phyloP scores from a whole-genome alignment of 2,113 vertebrate genomes.

The Amia ocellicauda region DNA sequence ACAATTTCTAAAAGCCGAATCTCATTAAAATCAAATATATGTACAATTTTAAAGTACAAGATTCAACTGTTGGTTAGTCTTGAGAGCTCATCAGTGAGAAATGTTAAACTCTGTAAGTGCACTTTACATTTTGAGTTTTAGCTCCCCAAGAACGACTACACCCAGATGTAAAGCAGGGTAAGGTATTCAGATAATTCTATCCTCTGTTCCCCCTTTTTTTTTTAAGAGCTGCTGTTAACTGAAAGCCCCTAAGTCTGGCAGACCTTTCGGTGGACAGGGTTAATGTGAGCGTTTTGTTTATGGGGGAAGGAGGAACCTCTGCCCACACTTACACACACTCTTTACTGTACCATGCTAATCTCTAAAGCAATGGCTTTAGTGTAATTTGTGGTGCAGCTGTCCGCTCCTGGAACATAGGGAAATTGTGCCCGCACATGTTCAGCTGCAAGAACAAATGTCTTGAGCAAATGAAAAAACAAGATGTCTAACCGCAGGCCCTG shows the following conservation, averaged over 20 bases:
- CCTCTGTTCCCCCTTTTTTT: too few relatives aligned
- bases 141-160: too few relatives aligned
- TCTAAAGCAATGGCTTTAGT: conserved; percentile 78
- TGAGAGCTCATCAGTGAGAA: too few relatives aligned
- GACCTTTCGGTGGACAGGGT: neutral
- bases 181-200: too few relatives aligned
- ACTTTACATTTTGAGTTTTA: too few relatives aligned
- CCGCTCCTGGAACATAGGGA: conserved; percentile 77
- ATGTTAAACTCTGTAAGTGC: too few relatives aligned
- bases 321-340: conserved; percentile 57
- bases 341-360: conserved; percentile 72
- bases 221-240: too few relatives aligned
- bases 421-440: conserved; percentile 81
- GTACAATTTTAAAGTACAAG: too few relatives aligned
- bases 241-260: neutral
- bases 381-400: conserved; percentile 88
- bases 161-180: too few relatives aligned
- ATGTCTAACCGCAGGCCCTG: conserved; percentile 54
- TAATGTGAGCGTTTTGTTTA: neutral
- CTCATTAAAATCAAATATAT: too few relatives aligned
- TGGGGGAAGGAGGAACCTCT: conserved; percentile 31
- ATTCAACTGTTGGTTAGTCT: too few relatives aligned
- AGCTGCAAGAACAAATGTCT: conserved; percentile 86
- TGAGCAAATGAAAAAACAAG: conserved; percentile 76
- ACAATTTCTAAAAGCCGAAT: too few relatives aligned